These are phyloP conservation scores for Coleophora flavipennella DNA, from an alignment of 2,888 invertebrate genomes.

Conservation along the genomic window DNA sequence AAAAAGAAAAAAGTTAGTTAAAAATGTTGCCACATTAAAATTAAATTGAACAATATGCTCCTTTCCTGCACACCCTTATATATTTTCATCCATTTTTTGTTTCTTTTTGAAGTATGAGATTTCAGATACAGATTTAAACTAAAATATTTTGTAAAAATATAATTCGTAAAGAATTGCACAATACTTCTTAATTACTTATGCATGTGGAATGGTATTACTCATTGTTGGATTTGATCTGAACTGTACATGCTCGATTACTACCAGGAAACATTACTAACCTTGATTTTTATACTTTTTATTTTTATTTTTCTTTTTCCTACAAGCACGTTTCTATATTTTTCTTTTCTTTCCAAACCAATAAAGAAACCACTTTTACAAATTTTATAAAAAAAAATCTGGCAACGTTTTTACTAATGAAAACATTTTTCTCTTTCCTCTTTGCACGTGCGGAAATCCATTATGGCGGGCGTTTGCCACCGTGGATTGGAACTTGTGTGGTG, in stretches of 20 bases:
- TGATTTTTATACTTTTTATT: conserved; percentile 13
- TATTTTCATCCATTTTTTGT: conserved; percentile 14
- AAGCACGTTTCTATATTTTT: conserved; percentile 24
- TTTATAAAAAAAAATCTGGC: conserved; percentile 31
- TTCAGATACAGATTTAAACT: too few species aligned
- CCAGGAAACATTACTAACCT: conserved; percentile 33
- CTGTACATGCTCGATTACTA: conserved; percentile 57
- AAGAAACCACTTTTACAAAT: conserved; percentile 19
- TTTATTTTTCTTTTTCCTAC: conserved; percentile 19
- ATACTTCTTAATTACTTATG: conserved; percentile 20
- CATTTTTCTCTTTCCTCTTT: conserved; percentile 36
- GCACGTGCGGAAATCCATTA: conserved; percentile 11
- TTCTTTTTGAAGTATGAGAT: conserved; percentile 8
- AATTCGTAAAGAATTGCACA: conserved; percentile 2
- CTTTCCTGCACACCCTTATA: conserved; percentile 43
- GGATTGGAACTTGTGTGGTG: conserved; percentile 9
- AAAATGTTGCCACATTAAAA: conserved; percentile 57
- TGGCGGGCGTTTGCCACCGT: conserved; percentile 2
- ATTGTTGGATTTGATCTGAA: conserved; percentile 4
- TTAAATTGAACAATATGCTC: conserved; percentile 11
- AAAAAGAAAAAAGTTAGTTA: conserved; percentile 31
- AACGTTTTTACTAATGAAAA: conserved; percentile 60
- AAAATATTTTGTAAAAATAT: conserved; percentile 3
- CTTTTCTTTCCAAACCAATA: conserved; percentile 2
- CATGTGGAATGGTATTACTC: conserved; percentile 26